Percentiles rank a stretch among this genome's conserved stretches.
Conservation (phyloP, 2,888 invertebrate species). For the Sialis lutaria region DNA sequence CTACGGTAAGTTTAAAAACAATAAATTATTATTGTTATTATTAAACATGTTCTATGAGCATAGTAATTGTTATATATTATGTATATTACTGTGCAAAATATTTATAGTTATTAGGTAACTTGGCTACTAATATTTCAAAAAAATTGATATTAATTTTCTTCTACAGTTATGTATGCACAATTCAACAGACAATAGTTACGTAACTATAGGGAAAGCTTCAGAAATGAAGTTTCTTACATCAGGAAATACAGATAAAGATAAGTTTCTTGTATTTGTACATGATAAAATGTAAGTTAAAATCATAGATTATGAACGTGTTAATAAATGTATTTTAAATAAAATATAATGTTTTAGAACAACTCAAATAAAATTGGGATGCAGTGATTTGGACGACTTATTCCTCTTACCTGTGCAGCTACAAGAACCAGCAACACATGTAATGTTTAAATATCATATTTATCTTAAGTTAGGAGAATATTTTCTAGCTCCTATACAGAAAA, state of each 20-base stretch:
- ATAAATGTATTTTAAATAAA: slow-evolving; percentile 2
- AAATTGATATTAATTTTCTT: not conserved
- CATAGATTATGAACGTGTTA: not conserved
- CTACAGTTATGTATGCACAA: slow-evolving; percentile 14
- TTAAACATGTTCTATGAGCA: not conserved
- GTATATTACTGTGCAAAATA: not conserved
- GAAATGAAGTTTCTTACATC: slow-evolving; percentile 11
- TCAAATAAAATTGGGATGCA: slow-evolving; percentile 25
- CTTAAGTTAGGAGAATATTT: too few relatives aligned
- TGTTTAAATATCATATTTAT: not conserved
- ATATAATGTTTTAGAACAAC: slow-evolving; percentile 18
- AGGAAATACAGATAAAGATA: not conserved
- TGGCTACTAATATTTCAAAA: not conserved
- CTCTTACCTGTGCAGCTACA: slow-evolving; percentile 12
- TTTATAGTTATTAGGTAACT: not conserved
- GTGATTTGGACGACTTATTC: slow-evolving; percentile 17
- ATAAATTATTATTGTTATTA: not conserved
- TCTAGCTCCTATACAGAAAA: too few relatives aligned
- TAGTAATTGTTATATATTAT: not conserved
- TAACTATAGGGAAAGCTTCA: slow-evolving; percentile 12
- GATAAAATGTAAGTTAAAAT: slow-evolving; percentile 2
- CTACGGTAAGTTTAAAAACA: not conserved
- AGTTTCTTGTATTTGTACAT: not conserved
- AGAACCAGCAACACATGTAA: not conserved
- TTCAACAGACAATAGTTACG: not conserved